Evolutionary conservation across 2,797 vertebrate genomes (phyloP), one percentile per base, ranked within the genome.

Genomic region (Diceros bicornis): DNA sequence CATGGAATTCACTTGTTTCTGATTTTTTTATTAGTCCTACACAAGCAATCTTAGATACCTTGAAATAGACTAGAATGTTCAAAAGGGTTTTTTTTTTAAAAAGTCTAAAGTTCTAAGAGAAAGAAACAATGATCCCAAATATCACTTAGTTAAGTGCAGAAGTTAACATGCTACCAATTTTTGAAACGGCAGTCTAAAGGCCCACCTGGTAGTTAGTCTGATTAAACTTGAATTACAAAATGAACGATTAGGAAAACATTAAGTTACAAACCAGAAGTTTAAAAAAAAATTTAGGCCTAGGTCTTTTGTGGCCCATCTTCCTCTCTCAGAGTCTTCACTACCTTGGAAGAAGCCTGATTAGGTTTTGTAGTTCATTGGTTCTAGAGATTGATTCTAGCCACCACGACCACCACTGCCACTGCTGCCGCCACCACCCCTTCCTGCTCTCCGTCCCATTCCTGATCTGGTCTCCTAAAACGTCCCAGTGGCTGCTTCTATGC

Each of bases 21-120:
- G 14, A 47, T 29, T 91, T 21, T 77, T 82, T 50, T 21, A 89
- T 68, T 68, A 95, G 72, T 69, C 37, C 32, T 74, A 88, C 21
- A 84, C 17, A 88, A 94, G 66, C 18, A 37, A 85, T 77, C 41
- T 21, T 2, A 81, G 13, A 23, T 50, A 93, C 13, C n/a, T 23
- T 66, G 21, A 84, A 75, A 74, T 34, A 89, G 47, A 68, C 27
- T 32, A 89, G 52, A 89, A 79, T 81, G 23, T 85, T 93, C 77
- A 52, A 62, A 87, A 27, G 8, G 2, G 7, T 21, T 57, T 57
- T 21, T 57, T 57, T 62, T 69, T 5, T 93, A 89, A 52, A 52
- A 96, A 89, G 29, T 83, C 88, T 83, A 55, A 91, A 78, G 57
- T 69, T 91, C 37, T 74, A 74, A 83, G 89, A 69, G 61, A 83